Evolutionary conservation across 2,888 invertebrate species (phyloP).

Genomic region (Cactoblastis cactorum): DNA sequence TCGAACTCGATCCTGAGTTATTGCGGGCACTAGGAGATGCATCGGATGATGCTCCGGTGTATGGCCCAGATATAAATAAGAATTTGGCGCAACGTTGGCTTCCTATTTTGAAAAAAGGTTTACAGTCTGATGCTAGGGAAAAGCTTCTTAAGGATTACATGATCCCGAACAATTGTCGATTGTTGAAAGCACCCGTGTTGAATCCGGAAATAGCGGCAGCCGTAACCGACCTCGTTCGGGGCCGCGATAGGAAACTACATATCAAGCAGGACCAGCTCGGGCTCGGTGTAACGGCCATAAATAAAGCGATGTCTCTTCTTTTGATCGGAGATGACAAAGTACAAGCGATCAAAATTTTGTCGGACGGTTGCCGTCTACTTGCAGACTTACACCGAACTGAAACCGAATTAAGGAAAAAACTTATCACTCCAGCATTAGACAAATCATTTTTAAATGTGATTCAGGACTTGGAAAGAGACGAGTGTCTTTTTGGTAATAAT

Average conservation of each 20-base stretch:
- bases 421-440: neutral
- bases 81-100: no score
- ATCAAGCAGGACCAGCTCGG: slow-evolving; percentile 3
- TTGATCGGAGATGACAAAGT: neutral
- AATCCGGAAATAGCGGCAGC: no score
- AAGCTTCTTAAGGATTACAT: no score
- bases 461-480: neutral
- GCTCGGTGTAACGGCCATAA: neutral
- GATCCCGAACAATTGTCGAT: no score
- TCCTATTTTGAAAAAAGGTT: no score
- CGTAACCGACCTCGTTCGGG: neutral
- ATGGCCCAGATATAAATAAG: no score
- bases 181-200: no score
- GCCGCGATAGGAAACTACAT: neutral
- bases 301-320: neutral
- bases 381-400: neutral
- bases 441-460: neutral
- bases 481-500: neutral
- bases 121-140: no score
- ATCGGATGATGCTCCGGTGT: no score
- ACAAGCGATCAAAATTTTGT: neutral
- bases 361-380: neutral
- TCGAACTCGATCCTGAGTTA: no score
- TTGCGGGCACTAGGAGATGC: no score
- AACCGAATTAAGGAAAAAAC: neutral